Base-by-base conservation (phyloP, 2,113 vertebrate species). In the Ictalurus punctatus region DNA sequence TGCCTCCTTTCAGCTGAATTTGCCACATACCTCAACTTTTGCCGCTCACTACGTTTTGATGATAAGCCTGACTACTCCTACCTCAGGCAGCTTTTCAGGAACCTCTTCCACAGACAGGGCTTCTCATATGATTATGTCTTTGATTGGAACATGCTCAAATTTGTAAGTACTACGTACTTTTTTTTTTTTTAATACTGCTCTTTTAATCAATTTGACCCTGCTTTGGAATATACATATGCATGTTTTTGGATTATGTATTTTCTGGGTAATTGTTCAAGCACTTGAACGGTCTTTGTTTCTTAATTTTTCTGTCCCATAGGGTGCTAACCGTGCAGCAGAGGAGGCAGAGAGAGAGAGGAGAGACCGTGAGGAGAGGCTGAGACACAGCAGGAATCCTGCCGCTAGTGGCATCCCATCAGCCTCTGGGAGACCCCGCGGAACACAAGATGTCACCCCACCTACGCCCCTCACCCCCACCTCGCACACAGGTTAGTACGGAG, bases 61-160 rank as follows among this genome's bases (percentile, higher is more conserved):
- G 98, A 99, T 93, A 99, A 99, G 94, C 98, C 98, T 0, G 98
- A 99, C 94, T 99, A 99, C 90, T 99, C 98, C 0, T 99, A 99
- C 91, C 94, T 99, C 90, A 94, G 98, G 74, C 98, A 99, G 87
- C 96, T 99, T 87, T 99, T 99, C 96, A 95, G 98, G 93, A 99
- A 99, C 92, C 95, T 99, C 25, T 99, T 99, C 94, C 98, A 99
- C 92, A 95, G 98, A 93, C 98, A 98, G 89, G 98, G 97, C 83
- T 99, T 99, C 94, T 99, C 98, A 37, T 99, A 99, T 6, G 98
- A 99, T 93, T 99, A 99, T 23, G 97, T 99, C 89, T 98, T 98
- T 90, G 97, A 98, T 95, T 98, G 97, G 97, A 98, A 98, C 94
- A 98, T 97, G 97, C 95, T 99, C 59, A 99, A 99, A 91, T 99